Percentiles rank a stretch among this genome's conserved stretches.
These are phyloP conservation scores for Pluvialis apricaria DNA, from an alignment of 2,113 vertebrate genomes.

Conservation along the genomic window DNA sequence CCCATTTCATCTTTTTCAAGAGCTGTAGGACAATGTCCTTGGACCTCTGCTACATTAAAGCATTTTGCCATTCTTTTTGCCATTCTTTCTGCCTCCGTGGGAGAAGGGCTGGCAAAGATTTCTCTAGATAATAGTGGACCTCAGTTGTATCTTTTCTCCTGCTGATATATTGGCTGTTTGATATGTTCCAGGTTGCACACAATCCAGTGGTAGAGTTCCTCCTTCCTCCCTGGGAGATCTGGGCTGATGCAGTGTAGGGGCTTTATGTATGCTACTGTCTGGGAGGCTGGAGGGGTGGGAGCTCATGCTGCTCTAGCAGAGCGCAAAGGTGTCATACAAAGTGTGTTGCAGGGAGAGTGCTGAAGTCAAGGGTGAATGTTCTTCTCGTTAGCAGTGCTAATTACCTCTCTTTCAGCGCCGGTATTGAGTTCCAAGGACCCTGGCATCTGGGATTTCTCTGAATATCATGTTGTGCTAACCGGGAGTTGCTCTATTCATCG, in stretches of 20 bases:
- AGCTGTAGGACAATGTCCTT: background rate
- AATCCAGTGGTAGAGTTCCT: background rate
- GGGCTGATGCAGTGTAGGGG: accelerated
- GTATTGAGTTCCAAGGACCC: background rate
- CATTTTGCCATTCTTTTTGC: background rate
- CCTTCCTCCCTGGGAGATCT: background rate
- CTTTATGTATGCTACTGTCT: background rate
- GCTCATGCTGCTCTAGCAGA: background rate
- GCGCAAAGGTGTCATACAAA: accelerated
- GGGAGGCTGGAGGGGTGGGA: background rate
- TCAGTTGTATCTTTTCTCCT: background rate
- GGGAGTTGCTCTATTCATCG: background rate
- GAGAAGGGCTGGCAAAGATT: background rate
- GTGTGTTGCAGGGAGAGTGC: background rate
- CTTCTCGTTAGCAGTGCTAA: background rate
- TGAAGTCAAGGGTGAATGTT: background rate
- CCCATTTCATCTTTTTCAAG: background rate
- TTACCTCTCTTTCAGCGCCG: background rate
- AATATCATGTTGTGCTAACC: background rate
- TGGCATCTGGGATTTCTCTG: background rate
- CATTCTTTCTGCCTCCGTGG: background rate
- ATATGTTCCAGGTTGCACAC: background rate
- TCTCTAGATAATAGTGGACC: background rate
- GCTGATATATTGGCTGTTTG: background rate
- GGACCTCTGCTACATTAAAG: background rate